Evolutionary conservation across 2,113 vertebrate species (phyloP).

Genomic region (Junco hyemalis): DNA sequence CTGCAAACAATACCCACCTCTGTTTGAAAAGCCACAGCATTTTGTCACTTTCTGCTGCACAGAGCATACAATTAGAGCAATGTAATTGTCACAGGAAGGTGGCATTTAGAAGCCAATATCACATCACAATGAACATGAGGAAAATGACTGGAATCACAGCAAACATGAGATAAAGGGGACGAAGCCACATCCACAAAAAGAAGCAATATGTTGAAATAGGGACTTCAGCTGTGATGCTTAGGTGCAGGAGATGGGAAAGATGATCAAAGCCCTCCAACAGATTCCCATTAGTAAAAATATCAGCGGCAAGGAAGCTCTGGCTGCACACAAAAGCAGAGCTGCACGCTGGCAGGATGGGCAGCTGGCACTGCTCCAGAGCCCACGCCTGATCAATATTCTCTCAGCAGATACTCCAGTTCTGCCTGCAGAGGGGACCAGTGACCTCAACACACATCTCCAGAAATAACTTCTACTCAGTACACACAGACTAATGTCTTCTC

Average conservation of each 20-base stretch:
- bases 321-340: background rate
- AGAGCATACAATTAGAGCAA: background rate
- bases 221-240: background rate
- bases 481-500: background rate
- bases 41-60: background rate
- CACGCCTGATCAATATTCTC: background rate
- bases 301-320: background rate
- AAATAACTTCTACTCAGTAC: background rate
- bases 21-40: background rate
- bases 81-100: background rate
- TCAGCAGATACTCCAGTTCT: background rate
- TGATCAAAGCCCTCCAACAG: background rate
- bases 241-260: background rate
- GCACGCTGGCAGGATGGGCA: background rate
- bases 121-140: background rate
- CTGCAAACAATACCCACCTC: background rate
- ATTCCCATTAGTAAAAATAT: background rate
- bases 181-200: background rate
- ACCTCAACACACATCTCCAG: background rate
- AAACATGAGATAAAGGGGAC: background rate
- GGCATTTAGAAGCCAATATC: background rate
- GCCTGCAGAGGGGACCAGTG: background rate
- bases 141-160: background rate
- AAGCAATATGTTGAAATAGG: background rate
- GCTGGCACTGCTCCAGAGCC: slow-evolving; percentile 8